Evolutionary conservation across 2,113 vertebrate species (phyloP).

Genomic region (Prietella phreatophila): DNA sequence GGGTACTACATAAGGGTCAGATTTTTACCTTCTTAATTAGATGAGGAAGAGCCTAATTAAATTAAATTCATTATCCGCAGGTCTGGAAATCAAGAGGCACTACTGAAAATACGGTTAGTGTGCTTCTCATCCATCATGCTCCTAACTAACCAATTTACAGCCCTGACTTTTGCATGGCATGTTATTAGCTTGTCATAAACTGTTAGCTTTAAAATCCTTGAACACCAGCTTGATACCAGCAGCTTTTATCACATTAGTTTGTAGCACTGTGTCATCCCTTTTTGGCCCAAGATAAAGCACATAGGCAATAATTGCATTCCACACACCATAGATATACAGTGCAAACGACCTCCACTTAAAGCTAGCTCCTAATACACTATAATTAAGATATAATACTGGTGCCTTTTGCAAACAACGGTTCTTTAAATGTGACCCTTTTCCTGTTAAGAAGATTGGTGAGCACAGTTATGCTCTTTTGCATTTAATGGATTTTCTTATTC

Average conservation of each 20-base stretch:
- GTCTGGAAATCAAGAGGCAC: slow-evolving; percentile 94
- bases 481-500: slow-evolving; percentile 17
- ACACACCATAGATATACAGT: slow-evolving; percentile 54
- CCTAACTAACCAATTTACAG: slow-evolving; percentile 99
- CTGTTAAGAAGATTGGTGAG: slow-evolving; percentile 54
- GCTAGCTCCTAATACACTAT: slow-evolving; percentile 70
- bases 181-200: slow-evolving; percentile 99
- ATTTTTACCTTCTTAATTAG: slow-evolving; percentile 89
- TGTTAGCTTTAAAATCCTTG: slow-evolving; percentile 89
- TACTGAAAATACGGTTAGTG: slow-evolving; percentile 88
- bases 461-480: neutral
- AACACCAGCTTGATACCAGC: slow-evolving; percentile 84
- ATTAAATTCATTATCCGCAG: slow-evolving; percentile 99
- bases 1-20: slow-evolving; percentile 77
- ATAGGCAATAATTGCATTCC: slow-evolving; percentile 84
- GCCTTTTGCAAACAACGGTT: slow-evolving; percentile 52
- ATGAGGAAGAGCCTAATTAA: slow-evolving; percentile 94
- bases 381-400: slow-evolving; percentile 73
- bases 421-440: slow-evolving; percentile 52
- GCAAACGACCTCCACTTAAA: slow-evolving; percentile 75
- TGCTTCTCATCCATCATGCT: slow-evolving; percentile 93
- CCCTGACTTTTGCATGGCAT: slow-evolving; percentile 87
- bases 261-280: slow-evolving; percentile 91
- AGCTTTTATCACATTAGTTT: slow-evolving; percentile 98
- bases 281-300: slow-evolving; percentile 94